Base-by-base conservation (phyloP, 2,113 vertebrate species). In the Globicephala melas region DNA sequence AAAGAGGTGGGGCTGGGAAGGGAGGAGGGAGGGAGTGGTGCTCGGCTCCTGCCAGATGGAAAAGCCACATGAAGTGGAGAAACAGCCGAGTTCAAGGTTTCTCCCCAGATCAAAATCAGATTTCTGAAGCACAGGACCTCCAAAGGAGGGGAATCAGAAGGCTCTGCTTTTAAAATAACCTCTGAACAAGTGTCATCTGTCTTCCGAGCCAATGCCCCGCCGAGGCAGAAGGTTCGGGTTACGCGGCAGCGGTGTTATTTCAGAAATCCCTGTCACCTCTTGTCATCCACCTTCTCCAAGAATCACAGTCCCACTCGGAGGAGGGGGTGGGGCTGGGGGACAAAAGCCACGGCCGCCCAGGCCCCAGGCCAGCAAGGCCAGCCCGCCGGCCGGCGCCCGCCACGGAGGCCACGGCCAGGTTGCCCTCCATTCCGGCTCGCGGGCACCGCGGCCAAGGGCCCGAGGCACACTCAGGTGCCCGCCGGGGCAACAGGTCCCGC, bases 401-500 rank as follows among this genome's bases (percentile, higher is more conserved):
- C 86, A 6, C 76, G 33, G 71, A 60, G 70, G 71, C 91, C 81
- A 21, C 88, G 50, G 84, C 82, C 67, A 28, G 63, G 70, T 68
- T 31, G 96, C 82, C 97, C 96, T 90, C 80, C 87, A 28, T 28
- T 44, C 96, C 86, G 62, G 83, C 89, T 38, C 36, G 28, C 73
- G 33, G 38, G 50, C 74, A 18, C 81, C 65, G 17, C 15, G 21
- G n/a, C 71, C 89, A 13, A 0, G 44, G 71, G 82, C 74, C 71
- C 0, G 76, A 33, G 82, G 38, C 20, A 28, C 1, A 53, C 87
- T 91, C 93, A 25, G 71, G 92, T 21, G 81, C 6, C 95, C 58
- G 12, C 89, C 44, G 7, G 91, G 97, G 97, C 97, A 97, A 97
- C 97, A 98, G 97, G 97, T 97, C 92, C 86, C 0, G 83, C 47